Evolutionary conservation across 2,888 invertebrate genomes (phyloP).

Genomic region (Hirtodrosophila histrioides): DNA sequence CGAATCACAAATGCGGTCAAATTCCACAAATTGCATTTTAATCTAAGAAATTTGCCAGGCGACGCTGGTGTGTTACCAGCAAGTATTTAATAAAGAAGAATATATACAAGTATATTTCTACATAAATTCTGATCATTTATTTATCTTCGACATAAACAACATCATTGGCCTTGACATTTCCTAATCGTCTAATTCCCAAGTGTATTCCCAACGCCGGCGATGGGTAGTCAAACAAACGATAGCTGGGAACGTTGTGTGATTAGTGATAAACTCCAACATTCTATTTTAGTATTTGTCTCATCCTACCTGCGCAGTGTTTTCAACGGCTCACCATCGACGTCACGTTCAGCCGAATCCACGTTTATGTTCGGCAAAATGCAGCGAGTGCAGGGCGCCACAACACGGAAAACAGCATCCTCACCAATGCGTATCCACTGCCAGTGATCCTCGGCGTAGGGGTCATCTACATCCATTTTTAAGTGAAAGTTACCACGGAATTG

Average conservation of each 20-base stretch:
- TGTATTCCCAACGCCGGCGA: constrained; percentile 86
- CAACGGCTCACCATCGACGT: constrained; percentile 87
- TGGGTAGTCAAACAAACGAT: constrained; percentile 68
- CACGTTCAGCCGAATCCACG: constrained; percentile 87
- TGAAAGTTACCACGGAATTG: constrained; percentile 90
- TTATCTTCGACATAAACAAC: constrained; percentile 85
- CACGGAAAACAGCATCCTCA: constrained; percentile 63
- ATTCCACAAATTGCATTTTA: too few species aligned
- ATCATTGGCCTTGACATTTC: constrained; percentile 85
- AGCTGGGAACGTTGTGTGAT: constrained; percentile 45
- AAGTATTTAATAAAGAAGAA: constrained; percentile 66
- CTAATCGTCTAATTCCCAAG: constrained; percentile 84
- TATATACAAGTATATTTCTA: constrained; percentile 51
- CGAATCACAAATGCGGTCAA: too few species aligned
- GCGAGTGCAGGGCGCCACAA: constrained; percentile 84
- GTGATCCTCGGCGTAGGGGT: constrained; percentile 88
- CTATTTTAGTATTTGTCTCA: neutral
- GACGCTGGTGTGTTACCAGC: too few species aligned
- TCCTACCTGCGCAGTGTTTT: constrained; percentile 87
- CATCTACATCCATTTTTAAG: constrained; percentile 86
- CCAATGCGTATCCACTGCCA: constrained; percentile 89
- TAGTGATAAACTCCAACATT: too few species aligned
- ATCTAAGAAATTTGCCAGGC: too few species aligned
- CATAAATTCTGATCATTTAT: constrained; percentile 21
- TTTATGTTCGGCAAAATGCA: constrained; percentile 90